Evolutionary conservation across 1,140 invertebrate genomes (phyloP), one percentile per base, ranked within the genome.

Genomic region (Aphelenchoides fujianensis): DNA sequence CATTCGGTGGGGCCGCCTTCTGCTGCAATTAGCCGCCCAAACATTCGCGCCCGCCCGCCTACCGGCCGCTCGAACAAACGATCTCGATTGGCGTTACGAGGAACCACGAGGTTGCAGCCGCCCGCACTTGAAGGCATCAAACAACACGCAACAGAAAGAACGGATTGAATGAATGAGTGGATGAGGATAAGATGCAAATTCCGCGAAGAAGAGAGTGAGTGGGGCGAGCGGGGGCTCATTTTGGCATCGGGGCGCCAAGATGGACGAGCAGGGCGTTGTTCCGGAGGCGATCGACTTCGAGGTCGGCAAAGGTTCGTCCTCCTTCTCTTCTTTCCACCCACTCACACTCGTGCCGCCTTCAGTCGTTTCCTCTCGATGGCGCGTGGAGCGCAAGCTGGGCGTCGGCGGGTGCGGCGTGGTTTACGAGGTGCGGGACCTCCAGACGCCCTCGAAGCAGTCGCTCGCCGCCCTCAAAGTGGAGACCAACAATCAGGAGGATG

Each of bases 381-480:
- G 32, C 27, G 36, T 71, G 19, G 68, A 48, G 16, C 36, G 52
- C 23, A 71, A 35, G 31, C 68, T 71, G n/a, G 70, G 70, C 19
- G 68, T 31, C 2, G 70, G 70, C 23, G 68, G 69, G 16, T 71
- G 71, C 57, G 77, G 77, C 1, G 76, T 71, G 1, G 77, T 78
- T 16, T 78, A 68, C 68, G 69, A 78, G 55, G 77, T 79, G 3
- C 57, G 37, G 16, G 77, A 78, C 34, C 28, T 48, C 53, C 12
- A 63, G 53, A 41, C 35, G 53, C 32, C 41, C 54, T 28, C 32
- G 66, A 27, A 54, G 62, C 35, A 70, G 59, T 48, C 41, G 41
- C 12, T 48, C 27, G 63, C 63, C 12, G 78, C 71, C 19, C 48
- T 80, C 68, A 78, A 78, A 62, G 78, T 81, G n/a, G 78, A 79